These are phyloP conservation scores for Torymus aiolomorphi DNA, from an alignment of 2,888 invertebrate genomes.

Conservation along the genomic window DNA sequence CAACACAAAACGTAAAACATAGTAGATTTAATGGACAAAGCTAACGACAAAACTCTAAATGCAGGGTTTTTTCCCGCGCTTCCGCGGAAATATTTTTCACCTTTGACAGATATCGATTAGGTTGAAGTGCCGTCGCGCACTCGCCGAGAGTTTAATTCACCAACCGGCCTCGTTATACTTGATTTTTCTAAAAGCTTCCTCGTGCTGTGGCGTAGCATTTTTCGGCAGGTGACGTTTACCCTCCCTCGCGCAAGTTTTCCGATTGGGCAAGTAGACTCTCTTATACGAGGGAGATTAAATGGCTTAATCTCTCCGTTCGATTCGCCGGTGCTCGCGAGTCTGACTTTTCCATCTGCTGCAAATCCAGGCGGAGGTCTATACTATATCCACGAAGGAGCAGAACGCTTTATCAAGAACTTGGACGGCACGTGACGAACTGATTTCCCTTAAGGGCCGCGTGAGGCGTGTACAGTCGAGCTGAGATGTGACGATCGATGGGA, in stretches of 20 bases:
- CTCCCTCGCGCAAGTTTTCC: constrained; percentile 12
- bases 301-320: constrained; percentile 14
- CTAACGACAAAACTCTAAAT: too few relatives aligned
- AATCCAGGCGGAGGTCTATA: background rate
- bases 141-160: too few relatives aligned
- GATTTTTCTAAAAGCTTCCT: too few relatives aligned
- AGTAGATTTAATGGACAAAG: too few relatives aligned
- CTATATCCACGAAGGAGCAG: background rate
- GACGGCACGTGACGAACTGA: constrained; percentile 17
- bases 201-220: background rate
- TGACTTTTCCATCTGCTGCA: constrained; percentile 49
- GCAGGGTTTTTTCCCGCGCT: too few relatives aligned
- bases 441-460: background rate
- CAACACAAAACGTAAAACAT: too few relatives aligned
- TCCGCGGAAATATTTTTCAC: too few relatives aligned
- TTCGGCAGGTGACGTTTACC: background rate
- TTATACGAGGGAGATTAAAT: constrained; percentile 37
- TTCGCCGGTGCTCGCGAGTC: background rate
- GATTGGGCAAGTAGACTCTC: constrained; percentile 2
- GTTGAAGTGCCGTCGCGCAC: too few relatives aligned
- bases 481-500: constrained; percentile 2
- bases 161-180: too few relatives aligned
- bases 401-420: constrained; percentile 9
- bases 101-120: too few relatives aligned
- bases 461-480: background rate